A percentile compares a stretch with the other conserved stretches of the same genome.
Conservation (phyloP, 1,140 invertebrate species). For the Pachyrhynchus sulphureomaculatus region DNA sequence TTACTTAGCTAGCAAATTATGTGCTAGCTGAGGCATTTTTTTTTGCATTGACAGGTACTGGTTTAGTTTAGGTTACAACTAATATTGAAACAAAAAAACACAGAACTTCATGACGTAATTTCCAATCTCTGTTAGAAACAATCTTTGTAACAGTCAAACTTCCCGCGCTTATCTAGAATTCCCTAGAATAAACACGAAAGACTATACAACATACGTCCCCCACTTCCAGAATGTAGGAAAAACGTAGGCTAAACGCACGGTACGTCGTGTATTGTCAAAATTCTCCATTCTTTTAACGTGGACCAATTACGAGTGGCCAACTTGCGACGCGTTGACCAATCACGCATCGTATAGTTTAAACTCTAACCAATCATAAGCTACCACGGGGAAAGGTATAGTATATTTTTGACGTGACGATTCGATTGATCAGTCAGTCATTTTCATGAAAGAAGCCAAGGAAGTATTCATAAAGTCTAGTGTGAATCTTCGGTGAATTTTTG, state of each 20-base stretch:
- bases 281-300: conserved; percentile 22
- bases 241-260: neutral
- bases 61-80: too few relatives aligned
- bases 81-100: too few relatives aligned
- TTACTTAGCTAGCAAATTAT: too few relatives aligned
- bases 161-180: neutral
- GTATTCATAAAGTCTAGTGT: neutral
- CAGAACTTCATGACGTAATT: too few relatives aligned
- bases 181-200: too few relatives aligned
- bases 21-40: too few relatives aligned
- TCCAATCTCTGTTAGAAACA: too few relatives aligned
- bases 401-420: conserved; percentile 19
- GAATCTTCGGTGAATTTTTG: conserved; percentile 1
- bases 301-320: conserved; percentile 26
- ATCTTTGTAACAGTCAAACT: too few relatives aligned
- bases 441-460: neutral
- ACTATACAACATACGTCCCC: conserved; percentile 5
- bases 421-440: conserved; percentile 24
- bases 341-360: neutral
- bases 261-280: conserved; percentile 1
- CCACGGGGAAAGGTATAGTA: conserved; percentile 16
- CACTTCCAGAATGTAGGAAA: conserved; percentile 7
- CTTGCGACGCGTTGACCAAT: conserved; percentile 15
- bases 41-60: too few relatives aligned
- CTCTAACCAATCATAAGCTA: conserved; percentile 15